Conservation (phyloP, 2,113 vertebrate species). For the Epinephelus moara region DNA sequence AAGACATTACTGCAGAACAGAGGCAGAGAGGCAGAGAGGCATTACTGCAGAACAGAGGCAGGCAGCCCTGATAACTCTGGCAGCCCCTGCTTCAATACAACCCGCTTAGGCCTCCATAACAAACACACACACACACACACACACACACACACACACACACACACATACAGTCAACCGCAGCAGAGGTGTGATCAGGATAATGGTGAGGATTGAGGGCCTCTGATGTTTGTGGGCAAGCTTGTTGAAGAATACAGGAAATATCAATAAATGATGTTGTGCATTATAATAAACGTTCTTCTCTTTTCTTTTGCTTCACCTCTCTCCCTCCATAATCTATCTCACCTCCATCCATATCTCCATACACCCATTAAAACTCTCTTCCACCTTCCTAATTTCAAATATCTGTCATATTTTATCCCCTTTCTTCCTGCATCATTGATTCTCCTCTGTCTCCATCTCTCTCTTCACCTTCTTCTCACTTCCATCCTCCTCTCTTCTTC, state of each 20-base stretch:
- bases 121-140: constrained; percentile 28
- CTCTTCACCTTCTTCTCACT: not conserved
- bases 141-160: constrained; percentile 10
- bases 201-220: constrained; percentile 33
- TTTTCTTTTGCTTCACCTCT: constrained; percentile 12
- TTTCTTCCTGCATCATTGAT: constrained; percentile 29
- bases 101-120: constrained; percentile 32
- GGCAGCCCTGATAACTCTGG: constrained; percentile 70
- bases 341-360: constrained; percentile 4
- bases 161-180: constrained; percentile 21
- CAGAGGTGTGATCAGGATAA: constrained; percentile 47
- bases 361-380: constrained; percentile 20
- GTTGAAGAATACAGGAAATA: constrained; percentile 39
- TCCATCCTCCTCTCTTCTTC: not conserved
- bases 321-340: not conserved
- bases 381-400: not conserved
- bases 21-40: constrained; percentile 61
- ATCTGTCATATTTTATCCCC: not conserved
- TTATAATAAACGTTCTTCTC: constrained; percentile 30
- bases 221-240: constrained; percentile 35
- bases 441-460: constrained; percentile 12
- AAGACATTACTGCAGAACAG: constrained; percentile 80
- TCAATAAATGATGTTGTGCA: constrained; percentile 49
- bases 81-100: constrained; percentile 61
- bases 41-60: constrained; percentile 72